Evolutionary conservation across 23 tunicate genomes (phyloP).

Genomic region (Trididemnum miniatum): DNA sequence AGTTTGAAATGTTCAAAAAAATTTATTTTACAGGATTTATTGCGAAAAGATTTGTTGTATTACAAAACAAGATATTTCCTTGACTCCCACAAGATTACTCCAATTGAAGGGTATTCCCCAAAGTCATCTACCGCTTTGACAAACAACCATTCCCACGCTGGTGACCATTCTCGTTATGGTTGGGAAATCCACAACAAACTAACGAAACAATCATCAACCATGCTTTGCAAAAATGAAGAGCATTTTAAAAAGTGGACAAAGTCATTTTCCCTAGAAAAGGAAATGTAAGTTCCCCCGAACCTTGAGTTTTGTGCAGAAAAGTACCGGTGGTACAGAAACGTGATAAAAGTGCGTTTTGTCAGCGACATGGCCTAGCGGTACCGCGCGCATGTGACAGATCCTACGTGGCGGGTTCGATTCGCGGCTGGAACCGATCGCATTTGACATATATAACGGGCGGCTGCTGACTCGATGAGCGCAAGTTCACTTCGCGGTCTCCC

Average conservation of each 20-base stretch:
- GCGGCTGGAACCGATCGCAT: no score
- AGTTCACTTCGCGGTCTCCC: no score
- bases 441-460: no score
- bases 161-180: conserved; percentile 1
- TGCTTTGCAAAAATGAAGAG: conserved; percentile 53
- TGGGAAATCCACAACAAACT: conserved; percentile 44
- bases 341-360: no score
- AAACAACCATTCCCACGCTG: conserved; percentile 11
- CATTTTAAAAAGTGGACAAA: conserved; percentile 56
- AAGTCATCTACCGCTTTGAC: neutral
- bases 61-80: conserved; percentile 62
- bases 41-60: conserved; percentile 54
- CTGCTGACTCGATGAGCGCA: no score
- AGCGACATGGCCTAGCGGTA: no score
- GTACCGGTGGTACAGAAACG: no score
- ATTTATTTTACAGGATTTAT: conserved; percentile 55
- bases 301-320: no score
- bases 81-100: conserved; percentile 21
- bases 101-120: conserved; percentile 19
- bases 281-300: conserved; percentile 74
- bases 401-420: no score
- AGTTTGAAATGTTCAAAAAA: no score
- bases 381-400: no score
- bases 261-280: conserved; percentile 57
- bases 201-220: conserved; percentile 16